phyloP scores from a whole-genome alignment of 2,797 vertebrate genomes.

The Ctenochaetus hawaiiensis region DNA sequence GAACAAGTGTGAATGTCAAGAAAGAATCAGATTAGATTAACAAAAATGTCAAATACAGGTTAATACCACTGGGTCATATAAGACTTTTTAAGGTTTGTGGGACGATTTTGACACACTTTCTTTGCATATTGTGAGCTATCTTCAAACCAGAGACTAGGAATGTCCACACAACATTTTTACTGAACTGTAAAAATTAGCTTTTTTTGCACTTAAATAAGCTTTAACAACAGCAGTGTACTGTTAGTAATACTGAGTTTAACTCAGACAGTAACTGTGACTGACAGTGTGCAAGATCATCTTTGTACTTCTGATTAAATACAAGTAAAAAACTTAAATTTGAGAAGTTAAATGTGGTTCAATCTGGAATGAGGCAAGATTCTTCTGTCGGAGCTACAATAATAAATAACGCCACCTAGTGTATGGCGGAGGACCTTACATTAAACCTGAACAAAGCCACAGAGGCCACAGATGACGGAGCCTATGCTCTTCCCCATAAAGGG shows the following conservation, averaged over 20 bases:
- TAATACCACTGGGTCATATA: not conserved
- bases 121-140: not conserved
- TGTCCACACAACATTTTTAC: not conserved
- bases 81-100: not conserved
- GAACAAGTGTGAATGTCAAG: slow-evolving; percentile 48
- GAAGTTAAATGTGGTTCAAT: not conserved
- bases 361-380: not conserved
- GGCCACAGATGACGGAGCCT: slow-evolving; percentile 42
- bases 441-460: slow-evolving; percentile 58
- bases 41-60: slow-evolving; percentile 17
- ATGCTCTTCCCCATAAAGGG: slow-evolving; percentile 61
- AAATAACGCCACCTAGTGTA: slow-evolving; percentile 70
- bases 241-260: too few relatives aligned
- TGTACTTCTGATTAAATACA: not conserved
- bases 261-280: too few relatives aligned
- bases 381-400: slow-evolving; percentile 26
- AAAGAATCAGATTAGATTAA: slow-evolving; percentile 12
- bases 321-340: not conserved
- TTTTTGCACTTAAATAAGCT: too few relatives aligned
- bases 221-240: too few relatives aligned
- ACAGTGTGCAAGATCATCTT: too few relatives aligned
- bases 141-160: slow-evolving; percentile 2
- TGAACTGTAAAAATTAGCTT: not conserved
- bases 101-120: not conserved
- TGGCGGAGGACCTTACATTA: slow-evolving; percentile 28